phyloP scores from a whole-genome alignment of 2,888 invertebrate genomes.

The Aporophyla nigra region DNA sequence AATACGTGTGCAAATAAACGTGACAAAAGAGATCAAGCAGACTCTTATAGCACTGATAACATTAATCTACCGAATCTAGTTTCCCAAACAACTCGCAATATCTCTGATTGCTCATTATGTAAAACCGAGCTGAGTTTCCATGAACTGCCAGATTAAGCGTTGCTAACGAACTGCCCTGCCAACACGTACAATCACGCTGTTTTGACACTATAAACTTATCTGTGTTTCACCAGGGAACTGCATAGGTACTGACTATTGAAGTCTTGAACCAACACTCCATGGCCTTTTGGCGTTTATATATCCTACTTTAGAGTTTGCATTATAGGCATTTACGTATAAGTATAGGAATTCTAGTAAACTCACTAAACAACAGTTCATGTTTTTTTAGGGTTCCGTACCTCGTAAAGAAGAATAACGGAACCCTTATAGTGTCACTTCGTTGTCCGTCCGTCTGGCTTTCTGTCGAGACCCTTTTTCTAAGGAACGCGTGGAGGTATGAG shows the following conservation, averaged over 20 bases:
- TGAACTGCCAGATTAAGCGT: constrained; percentile 35
- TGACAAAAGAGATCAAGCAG: background rate
- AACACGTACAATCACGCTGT: constrained; percentile 27
- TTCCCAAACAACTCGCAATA: constrained; percentile 4
- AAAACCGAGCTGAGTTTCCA: constrained; percentile 1
- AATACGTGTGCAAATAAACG: background rate
- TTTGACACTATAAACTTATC: background rate
- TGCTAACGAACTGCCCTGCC: constrained; percentile 46
- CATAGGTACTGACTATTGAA: background rate
- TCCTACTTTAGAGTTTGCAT: background rate
- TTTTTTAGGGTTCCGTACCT: background rate
- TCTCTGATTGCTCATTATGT: constrained; percentile 31
- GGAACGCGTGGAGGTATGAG: background rate
- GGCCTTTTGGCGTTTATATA: background rate
- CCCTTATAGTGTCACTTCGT: background rate
- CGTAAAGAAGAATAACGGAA: background rate
- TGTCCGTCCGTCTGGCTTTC: background rate
- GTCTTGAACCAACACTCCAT: background rate
- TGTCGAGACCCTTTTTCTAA: background rate
- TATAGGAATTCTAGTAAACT: background rate
- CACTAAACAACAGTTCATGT: background rate
- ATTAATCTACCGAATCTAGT: background rate
- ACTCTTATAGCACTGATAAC: background rate
- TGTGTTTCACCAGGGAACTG: background rate
- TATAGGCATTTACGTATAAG: too few relatives aligned